Percentiles rank a stretch among this genome's conserved stretches.
Conservation (phyloP, 2,113 vertebrate genomes). For the Oncorhynchus mykiss region DNA sequence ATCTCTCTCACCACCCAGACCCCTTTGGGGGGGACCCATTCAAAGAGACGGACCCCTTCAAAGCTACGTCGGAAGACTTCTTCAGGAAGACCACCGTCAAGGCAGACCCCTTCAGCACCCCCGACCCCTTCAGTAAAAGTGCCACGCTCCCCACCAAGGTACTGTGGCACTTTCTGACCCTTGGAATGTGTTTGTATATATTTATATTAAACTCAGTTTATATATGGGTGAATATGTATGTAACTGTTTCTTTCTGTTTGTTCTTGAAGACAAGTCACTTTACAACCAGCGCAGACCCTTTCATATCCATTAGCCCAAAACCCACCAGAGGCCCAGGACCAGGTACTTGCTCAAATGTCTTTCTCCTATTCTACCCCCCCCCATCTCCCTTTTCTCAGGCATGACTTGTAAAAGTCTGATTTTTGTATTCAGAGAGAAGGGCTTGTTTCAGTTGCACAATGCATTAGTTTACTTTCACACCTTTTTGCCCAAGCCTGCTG, state of each 20-base stretch:
- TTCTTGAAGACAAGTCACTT: conserved; percentile 81
- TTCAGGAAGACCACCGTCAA: conserved; percentile 86
- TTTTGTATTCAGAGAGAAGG: no score
- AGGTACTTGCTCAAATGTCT: conserved; percentile 70
- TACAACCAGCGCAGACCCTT: conserved; percentile 82
- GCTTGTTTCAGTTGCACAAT: background rate
- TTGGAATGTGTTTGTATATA: background rate
- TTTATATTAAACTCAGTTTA: background rate
- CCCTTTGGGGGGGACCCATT: conserved; percentile 96
- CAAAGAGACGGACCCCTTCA: conserved; percentile 92
- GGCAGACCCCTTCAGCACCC: conserved; percentile 84
- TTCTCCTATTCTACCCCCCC: background rate
- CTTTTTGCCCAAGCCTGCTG: no score
- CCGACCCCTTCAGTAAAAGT: conserved; percentile 90
- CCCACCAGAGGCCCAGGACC: conserved; percentile 76
- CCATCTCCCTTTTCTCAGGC: background rate
- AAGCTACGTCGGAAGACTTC: conserved; percentile 85
- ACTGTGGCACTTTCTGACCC: conserved; percentile 9
- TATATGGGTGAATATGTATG: background rate
- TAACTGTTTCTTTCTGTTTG: background rate
- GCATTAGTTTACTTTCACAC: no score
- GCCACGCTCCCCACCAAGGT: conserved; percentile 86
- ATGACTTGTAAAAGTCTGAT: background rate
- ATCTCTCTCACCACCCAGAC: conserved; percentile 69
- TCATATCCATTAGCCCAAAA: conserved; percentile 81